Base-by-base conservation (phyloP, 30 jellyfish, hydroid and myxozoan genomes). In the Turritopsis rubra region DNA sequence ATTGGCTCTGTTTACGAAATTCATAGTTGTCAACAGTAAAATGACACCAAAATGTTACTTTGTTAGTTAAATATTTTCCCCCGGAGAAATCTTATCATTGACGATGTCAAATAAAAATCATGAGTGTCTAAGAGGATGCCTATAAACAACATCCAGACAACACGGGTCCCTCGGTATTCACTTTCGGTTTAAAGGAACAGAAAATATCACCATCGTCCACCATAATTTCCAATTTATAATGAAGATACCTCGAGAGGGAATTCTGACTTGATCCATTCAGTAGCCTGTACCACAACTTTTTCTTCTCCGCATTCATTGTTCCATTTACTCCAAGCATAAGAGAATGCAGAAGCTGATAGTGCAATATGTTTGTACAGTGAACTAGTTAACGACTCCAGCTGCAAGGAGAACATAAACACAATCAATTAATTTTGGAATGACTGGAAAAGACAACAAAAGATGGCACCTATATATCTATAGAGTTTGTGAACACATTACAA, bases 271-370 rank as follows among this genome's bases (percentile, higher is more conserved):
- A 85, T 65, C 97, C 97, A 91, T 29, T 91, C 96, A 7, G 90
- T 86, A 1, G 96, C 98, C 24, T 92, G 97, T 0, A 92, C 77
- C 13, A 92, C 96, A 79, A 88, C 89, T 1, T 90, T 82, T 68
- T 88, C 96, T 20, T 83, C 82, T n/a, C 75, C 80, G 68, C 85
- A 28, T 9, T 82, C 95, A 28, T 89, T 87, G 74, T 85, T 92
- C 98, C 98, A 92, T 81, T 83, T 81, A 71, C 98, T 92, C 98
- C 98, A 92, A 30, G 89, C 79, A 80, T 53, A 88, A 4, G 98
- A 88, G 77, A 72, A 92, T 28, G 95, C 82, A 18, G 96, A 84
- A 54, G 98, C 87, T 21, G 94, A 84, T 74, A 92, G 72, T 25
- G 98, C 92, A 21, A 92, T 87, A 66, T 87, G 96, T 52, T 92